A percentile compares a stretch with the other conserved stretches of the same genome.
phyloP scores from a whole-genome alignment of 1,140 invertebrate genomes.

The Paraescarpia echinospica region DNA sequence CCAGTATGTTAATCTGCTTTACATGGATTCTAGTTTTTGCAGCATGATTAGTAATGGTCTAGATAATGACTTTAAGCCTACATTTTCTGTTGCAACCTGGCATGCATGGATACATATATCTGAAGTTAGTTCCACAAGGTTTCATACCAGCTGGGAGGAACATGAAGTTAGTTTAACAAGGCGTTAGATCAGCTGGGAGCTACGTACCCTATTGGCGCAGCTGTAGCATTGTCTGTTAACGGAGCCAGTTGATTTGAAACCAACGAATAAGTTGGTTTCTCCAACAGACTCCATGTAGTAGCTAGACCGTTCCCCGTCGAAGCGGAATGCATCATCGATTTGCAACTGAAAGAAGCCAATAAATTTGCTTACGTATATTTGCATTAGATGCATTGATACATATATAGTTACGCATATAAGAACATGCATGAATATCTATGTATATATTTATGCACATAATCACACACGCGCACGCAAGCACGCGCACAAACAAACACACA shows the following conservation, averaged over 20 bases:
- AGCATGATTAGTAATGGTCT: too few relatives aligned
- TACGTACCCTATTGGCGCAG: not conserved
- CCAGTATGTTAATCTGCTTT: too few relatives aligned
- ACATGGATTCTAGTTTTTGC: too few relatives aligned
- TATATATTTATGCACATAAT: too few relatives aligned
- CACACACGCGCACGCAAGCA: too few relatives aligned
- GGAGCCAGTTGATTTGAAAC: not conserved
- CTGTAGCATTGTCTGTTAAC: not conserved
- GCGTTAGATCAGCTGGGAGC: not conserved
- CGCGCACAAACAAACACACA: too few relatives aligned
- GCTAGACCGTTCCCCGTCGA: not conserved
- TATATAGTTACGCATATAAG: too few relatives aligned
- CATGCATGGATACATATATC: too few relatives aligned
- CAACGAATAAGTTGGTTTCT: not conserved
- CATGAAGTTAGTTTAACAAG: not conserved
- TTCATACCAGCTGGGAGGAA: not conserved
- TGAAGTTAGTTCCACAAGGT: too few relatives aligned
- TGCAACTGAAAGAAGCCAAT: constrained; percentile 11
- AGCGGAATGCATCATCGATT: not conserved
- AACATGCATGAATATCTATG: too few relatives aligned
- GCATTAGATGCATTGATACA: not conserved
- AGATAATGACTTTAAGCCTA: too few relatives aligned
- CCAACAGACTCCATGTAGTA: not conserved
- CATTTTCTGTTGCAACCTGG: too few relatives aligned
- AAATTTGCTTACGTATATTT: not conserved